Percentiles rank a stretch among this genome's conserved stretches.
Conservation (phyloP, 2,888 invertebrate genomes). For the Meiosimyza decipiens region DNA sequence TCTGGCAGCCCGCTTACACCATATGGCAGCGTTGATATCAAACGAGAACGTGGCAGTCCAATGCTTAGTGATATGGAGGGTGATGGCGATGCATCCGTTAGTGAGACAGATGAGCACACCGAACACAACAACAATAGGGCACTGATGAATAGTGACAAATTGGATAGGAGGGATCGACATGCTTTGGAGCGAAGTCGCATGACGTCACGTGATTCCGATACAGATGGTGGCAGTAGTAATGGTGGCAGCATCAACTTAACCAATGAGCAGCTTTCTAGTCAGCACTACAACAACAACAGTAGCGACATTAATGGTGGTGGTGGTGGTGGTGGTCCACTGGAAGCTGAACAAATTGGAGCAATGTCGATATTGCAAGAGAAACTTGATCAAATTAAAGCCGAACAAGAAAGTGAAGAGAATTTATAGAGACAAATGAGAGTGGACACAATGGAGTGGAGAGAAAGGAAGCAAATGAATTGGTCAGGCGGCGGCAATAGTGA, state of each 20-base stretch:
- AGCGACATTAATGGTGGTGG: constrained; percentile 60
- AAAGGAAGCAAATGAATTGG: constrained; percentile 32
- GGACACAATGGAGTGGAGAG: constrained; percentile 4
- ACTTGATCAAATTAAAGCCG: constrained; percentile 65
- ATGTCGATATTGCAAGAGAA: constrained; percentile 63
- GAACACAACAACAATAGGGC: constrained; percentile 49
- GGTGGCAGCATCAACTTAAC: constrained; percentile 50
- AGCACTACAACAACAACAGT: constrained; percentile 44
- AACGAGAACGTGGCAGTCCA: constrained; percentile 69
- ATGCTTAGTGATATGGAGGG: constrained; percentile 44
- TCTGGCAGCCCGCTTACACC: constrained; percentile 56
- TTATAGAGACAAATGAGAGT: constrained; percentile 64
- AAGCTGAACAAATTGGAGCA: constrained; percentile 17
- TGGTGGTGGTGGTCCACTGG: constrained; percentile 36
- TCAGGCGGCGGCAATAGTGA: constrained; percentile 47
- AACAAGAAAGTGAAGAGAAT: constrained; percentile 61
- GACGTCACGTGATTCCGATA: constrained; percentile 59
- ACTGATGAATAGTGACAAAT: constrained; percentile 47
- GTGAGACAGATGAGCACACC: constrained; percentile 49
- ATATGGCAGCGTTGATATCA: constrained; percentile 67
- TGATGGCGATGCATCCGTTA: constrained; percentile 47
- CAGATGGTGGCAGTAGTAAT: constrained; percentile 55
- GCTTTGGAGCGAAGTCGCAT: constrained; percentile 52
- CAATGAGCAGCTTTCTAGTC: constrained; percentile 28
- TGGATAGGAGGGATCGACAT: constrained; percentile 41